Evolutionary conservation across 2,888 invertebrate genomes (phyloP), one percentile per base, ranked within the genome.

Genomic region (Cheilosia vernalis): DNA sequence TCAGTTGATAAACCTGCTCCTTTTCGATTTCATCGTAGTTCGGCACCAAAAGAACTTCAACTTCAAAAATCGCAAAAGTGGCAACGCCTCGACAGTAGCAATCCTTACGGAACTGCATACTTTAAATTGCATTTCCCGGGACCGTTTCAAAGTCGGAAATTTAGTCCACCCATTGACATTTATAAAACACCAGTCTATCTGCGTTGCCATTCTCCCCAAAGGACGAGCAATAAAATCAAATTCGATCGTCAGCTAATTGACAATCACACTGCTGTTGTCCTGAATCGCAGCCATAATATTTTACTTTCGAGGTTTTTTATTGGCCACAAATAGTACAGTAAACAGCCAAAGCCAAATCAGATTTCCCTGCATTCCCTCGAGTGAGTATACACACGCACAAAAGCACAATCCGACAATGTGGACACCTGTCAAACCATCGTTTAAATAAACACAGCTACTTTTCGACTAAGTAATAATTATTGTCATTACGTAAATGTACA

Each of bases 361-460:
- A 56, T 47, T 44, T 56, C 81, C 3, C 37, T n/a, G 7, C 17
- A 33, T 17, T 17, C 19, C 49, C 15, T 15, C 21, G 60, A 40
- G 42, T 74, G 37, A 30, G 30, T 30, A 30, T 4, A 37, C 13
- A 13, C 17, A 56, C 64, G 74, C 64, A 76, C 70, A 79, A 66
- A 69, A 55, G 80, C 60, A 63, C 72, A 84, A 74, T 74, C 51
- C 58, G 44, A 76, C 58, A 76, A 44, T 78, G 76, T 49, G 67
- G 85, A 81, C 85, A 85, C 81, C 85, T 85, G 81, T 85, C 85
- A 81, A 77, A 61, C 80, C 76, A 79, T 66, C 70, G 74, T 66
- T 74, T 80, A 58, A 84, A 80, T 80, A 80, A 84, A 80, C 74
- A 84, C 74, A 58, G 37, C 51, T 42, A 72, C 81, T 81, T 77